Base-by-base conservation (phyloP, 2,797 vertebrate species). In the Phrynocephalus vlangalii region DNA sequence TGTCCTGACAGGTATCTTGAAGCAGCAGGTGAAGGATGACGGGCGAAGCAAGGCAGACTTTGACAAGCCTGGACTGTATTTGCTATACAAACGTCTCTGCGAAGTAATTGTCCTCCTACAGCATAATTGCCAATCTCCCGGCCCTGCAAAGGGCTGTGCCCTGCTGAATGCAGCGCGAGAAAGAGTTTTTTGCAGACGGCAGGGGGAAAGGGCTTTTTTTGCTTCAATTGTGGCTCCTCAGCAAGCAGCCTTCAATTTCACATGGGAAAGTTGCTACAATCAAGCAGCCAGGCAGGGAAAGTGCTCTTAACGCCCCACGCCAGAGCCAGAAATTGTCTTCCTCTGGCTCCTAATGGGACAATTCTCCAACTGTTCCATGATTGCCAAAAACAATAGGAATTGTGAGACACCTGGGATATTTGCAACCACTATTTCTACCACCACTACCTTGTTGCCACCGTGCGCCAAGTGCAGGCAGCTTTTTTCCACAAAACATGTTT, bases 321-420 rank as follows among this genome's bases (percentile, higher is more conserved):
- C 94, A 80, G 38, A 93, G 90, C 50, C 91, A 84, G 86, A 96
- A 95, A 96, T 93, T 91, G 82, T 79, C 28, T 56, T 82, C 85
- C 80, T 87, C 68, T 63, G 73, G 60, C 86, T 90, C 90, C 75
- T 60, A 73, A 90, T 60, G 50, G 86, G 77, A 85, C 87, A 89
- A 83, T 95, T 94, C 92, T 95, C 93, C 91, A 94, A 88, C 88
- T 91, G 94, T 94, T 95, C 91, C 67, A 60, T 93, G 93, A 96
- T 95, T 96, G 86, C 52, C 73, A 72, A 92, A 89, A 94, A 93
- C 5, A 94, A 90, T 93, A 89, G 90, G 66, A 90, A 66, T 83
- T 89, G 87, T 86, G 77, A 82, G 83, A 93, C 91, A 91, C 28
- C 86, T 93, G 79, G 77, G 94, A 90, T 94, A 91, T 90, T 92